Percentiles rank a stretch among this genome's conserved stretches.
phyloP scores from a whole-genome alignment of 2,113 vertebrate species.

The Trochalopteron elliotii region DNA sequence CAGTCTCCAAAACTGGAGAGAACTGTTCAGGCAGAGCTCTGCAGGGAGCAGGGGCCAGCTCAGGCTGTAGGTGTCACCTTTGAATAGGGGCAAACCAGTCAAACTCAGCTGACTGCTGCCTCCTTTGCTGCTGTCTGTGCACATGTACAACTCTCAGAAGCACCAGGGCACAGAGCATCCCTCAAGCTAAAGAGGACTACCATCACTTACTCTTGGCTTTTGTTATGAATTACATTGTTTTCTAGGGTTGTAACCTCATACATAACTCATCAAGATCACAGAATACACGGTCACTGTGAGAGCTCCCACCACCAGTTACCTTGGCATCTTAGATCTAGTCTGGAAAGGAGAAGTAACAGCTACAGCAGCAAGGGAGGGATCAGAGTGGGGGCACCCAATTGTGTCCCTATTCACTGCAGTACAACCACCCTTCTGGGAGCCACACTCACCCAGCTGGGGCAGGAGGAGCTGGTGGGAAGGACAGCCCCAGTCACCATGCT shows the following conservation, averaged over 20 bases:
- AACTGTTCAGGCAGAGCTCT: not conserved
- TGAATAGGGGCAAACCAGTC: not conserved
- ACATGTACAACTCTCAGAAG: not conserved
- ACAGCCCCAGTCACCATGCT: not conserved
- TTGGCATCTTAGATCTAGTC: not conserved
- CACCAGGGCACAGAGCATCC: not conserved
- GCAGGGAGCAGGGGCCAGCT: not conserved
- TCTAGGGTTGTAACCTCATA: not conserved
- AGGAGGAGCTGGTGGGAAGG: not conserved
- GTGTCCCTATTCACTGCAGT: accelerated
- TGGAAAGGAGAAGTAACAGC: not conserved
- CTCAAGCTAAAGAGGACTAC: not conserved
- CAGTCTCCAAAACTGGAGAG: not conserved
- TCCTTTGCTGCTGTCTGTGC: not conserved
- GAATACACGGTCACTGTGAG: accelerated
- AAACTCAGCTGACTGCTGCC: not conserved
- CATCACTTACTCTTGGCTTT: not conserved
- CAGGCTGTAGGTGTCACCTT: not conserved
- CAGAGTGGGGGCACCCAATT: not conserved
- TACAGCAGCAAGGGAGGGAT: not conserved
- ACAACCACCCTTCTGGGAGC: not conserved
- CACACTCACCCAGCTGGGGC: accelerated
- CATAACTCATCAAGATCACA: not conserved
- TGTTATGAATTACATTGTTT: not conserved
- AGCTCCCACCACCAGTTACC: not conserved